Percentiles rank a stretch among this genome's conserved stretches.
Evolutionary conservation across 2,113 vertebrate species (phyloP).

Genomic region (Leucosticte australis): DNA sequence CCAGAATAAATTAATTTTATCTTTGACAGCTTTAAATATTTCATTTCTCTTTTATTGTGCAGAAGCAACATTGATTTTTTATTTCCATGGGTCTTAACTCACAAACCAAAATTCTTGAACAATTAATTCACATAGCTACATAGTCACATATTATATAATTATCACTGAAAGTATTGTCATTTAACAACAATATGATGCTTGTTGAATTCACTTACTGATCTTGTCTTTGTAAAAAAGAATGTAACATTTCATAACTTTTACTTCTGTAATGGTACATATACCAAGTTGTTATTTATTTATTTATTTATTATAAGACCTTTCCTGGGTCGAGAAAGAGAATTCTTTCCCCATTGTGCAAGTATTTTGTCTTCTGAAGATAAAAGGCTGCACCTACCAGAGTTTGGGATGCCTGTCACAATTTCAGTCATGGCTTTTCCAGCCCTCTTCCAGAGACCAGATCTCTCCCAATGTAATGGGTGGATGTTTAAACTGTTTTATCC

Average conservation of each 20-base stretch:
- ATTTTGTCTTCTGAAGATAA: not conserved
- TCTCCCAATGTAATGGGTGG: not conserved
- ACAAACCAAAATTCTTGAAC: not conserved
- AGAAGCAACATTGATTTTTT: not conserved
- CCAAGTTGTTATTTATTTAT: not conserved
- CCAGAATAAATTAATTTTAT: not conserved
- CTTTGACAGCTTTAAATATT: not conserved
- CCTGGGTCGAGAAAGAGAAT: not conserved
- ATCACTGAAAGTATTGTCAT: not conserved
- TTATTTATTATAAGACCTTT: not conserved
- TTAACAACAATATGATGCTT: not conserved
- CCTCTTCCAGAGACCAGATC: not conserved
- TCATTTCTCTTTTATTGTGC: not conserved
- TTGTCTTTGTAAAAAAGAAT: not conserved
- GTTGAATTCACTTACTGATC: not conserved
- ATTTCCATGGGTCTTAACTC: not conserved
- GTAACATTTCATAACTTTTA: not conserved
- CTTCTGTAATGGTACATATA: not conserved
- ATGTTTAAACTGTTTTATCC: not conserved
- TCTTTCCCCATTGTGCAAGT: not conserved
- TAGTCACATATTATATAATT: not conserved
- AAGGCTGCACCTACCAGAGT: not conserved
- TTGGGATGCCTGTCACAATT: not conserved
- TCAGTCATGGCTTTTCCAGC: not conserved
- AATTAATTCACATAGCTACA: not conserved